Evolutionary conservation across 2,888 invertebrate species (phyloP).

Genomic region (Endotricha flammealis): DNA sequence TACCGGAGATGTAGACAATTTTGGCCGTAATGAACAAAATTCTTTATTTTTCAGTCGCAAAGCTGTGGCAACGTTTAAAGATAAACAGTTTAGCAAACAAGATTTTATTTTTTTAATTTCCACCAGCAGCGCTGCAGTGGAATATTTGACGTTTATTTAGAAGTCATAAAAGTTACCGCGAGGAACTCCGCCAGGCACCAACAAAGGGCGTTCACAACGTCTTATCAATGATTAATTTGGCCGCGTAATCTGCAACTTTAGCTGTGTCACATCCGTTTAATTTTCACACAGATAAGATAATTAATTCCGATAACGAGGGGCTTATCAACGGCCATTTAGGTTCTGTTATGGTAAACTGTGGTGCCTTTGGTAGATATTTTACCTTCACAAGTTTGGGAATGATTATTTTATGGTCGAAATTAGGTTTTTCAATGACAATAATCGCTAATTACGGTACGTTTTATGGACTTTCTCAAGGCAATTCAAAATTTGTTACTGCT

Average conservation of each 20-base stretch:
- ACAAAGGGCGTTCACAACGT: conserved; percentile 8
- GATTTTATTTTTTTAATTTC: background rate
- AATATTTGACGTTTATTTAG: background rate
- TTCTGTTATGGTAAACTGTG: conserved; percentile 19
- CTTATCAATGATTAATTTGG: conserved; percentile 62
- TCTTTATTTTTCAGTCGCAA: conserved; percentile 15
- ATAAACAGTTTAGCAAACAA: background rate
- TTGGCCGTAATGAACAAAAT: conserved; percentile 16
- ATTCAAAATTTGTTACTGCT: too few relatives aligned
- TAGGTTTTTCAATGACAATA: too few relatives aligned
- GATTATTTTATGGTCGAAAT: too few relatives aligned
- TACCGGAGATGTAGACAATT: conserved; percentile 25
- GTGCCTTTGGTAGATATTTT: conserved; percentile 3
- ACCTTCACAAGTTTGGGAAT: too few relatives aligned
- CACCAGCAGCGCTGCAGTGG: background rate
- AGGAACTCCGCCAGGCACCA: conserved; percentile 2
- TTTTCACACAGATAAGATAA: conserved; percentile 65
- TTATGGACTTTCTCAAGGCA: too few relatives aligned
- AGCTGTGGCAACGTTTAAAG: too few relatives aligned
- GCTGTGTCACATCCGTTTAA: conserved; percentile 52
- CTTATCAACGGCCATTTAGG: conserved; percentile 35
- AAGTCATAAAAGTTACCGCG: background rate
- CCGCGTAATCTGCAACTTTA: conserved; percentile 48
- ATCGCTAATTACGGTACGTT: too few relatives aligned
- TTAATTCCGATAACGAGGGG: conserved; percentile 40